Conservation (phyloP, 2,797 vertebrate genomes). For the Cossypha niveicapilla region DNA sequence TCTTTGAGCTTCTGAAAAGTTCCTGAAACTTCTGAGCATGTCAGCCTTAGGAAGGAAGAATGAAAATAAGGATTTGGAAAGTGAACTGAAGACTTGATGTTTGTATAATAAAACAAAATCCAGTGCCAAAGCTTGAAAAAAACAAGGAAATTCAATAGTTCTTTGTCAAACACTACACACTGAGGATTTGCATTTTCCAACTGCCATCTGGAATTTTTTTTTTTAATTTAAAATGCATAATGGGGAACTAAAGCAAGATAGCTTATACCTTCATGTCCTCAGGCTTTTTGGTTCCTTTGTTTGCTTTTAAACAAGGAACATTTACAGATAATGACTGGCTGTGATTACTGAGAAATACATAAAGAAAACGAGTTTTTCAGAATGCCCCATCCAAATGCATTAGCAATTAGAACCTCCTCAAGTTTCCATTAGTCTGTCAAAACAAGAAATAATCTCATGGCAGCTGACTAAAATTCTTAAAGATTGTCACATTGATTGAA, state of each 20-base stretch:
- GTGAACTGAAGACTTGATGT: not conserved
- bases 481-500: not conserved
- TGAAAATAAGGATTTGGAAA: not conserved
- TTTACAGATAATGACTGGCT: not conserved
- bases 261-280: not conserved
- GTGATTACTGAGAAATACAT: not conserved
- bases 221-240: slow-evolving; percentile 1
- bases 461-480: slow-evolving; percentile 14
- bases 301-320: not conserved
- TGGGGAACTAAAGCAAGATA: not conserved
- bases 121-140: not conserved
- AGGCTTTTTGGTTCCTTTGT: not conserved
- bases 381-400: slow-evolving; percentile 50
- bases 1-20: not conserved
- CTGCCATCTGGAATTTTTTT: not conserved
- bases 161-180: not conserved
- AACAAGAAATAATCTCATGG: slow-evolving; percentile 69
- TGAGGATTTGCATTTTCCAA: not conserved
- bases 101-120: not conserved
- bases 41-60: not conserved
- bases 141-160: not conserved
- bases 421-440: slow-evolving; percentile 48
- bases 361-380: slow-evolving; percentile 1
- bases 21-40: not conserved
- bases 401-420: slow-evolving; percentile 32